phyloP scores from a whole-genome alignment of 1,140 invertebrate genomes.

The Daktulosphaira vitifoliae region DNA sequence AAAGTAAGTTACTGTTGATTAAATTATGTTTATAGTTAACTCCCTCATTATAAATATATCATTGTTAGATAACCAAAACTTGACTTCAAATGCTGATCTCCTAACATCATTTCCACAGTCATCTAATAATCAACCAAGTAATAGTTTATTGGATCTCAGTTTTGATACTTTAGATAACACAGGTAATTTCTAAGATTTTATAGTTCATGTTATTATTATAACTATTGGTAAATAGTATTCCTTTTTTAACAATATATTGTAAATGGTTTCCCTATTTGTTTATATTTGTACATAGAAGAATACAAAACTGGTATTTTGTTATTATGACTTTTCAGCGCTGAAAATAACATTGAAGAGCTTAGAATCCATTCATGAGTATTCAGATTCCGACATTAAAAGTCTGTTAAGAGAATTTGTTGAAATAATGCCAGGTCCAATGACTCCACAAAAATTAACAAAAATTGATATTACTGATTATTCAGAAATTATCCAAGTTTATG shows the following conservation, averaged over 20 bases:
- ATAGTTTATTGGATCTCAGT: slow-evolving; percentile 21
- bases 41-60: neutral
- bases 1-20: neutral
- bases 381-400: slow-evolving; percentile 7
- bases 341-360: slow-evolving; percentile 13
- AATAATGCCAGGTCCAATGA: slow-evolving; percentile 53
- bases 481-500: slow-evolving; percentile 41
- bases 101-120: slow-evolving; percentile 21
- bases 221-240: neutral
- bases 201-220: neutral
- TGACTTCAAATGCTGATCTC: slow-evolving; percentile 19
- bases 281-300: neutral
- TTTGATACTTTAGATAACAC: slow-evolving; percentile 24
- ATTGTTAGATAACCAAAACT: slow-evolving; percentile 24
- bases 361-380: slow-evolving; percentile 18
- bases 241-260: neutral
- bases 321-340: slow-evolving; percentile 17
- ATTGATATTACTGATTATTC: slow-evolving; percentile 44
- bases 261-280: neutral
- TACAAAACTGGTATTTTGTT: slow-evolving; percentile 28
- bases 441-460: slow-evolving; percentile 57
- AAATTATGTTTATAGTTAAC: neutral
- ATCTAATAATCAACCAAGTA: slow-evolving; percentile 17
- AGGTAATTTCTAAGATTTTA: neutral
- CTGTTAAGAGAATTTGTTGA: slow-evolving; percentile 18